Evolutionary conservation across 2,113 vertebrate species (phyloP), one percentile per base, ranked within the genome.

Genomic region (Bos indicus): DNA sequence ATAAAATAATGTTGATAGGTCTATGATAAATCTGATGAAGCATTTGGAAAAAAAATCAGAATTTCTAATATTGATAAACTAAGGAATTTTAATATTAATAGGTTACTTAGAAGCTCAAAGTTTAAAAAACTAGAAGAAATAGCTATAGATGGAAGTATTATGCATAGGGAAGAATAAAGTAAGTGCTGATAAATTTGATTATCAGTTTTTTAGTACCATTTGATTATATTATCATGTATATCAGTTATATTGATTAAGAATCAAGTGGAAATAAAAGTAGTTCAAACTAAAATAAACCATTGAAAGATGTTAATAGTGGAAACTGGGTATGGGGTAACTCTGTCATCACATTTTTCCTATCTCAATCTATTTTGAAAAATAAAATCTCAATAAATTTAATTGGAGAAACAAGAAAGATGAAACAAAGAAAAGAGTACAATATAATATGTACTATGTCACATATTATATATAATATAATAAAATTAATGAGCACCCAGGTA

Each of bases 231-330:
- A 71, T 83, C 4, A 83, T 51, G 21, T 74, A 17, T 60, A 62
- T 52, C 64, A 93, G 33, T 84, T 90, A 84, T 84, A 21, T 80
- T 95, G 56, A 62, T 91, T 90, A 90, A 96, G 90, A 97, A 77
- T 51, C 2, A 64, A 81, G 28, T 33, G 67, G 67, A 95, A 92
- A 94, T 90, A 88, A 88, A 67, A 96, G 36, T 17, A 88, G 23
- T 82, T 83, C 21, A 88, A 88, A 83, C 60, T 87, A 82, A 93
- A 97, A 84, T 8, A 95, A 84, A 48, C 15, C 30, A 81, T 81
- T 80, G 88, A 91, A 54, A 96, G 25, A n/a, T 88, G n/a, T 67
- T 96, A 71, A 60, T 62, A 36, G 64, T 48, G n/a, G 40, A 80
- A 94, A 67, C 40, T 90, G 52, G 16, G 16, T 43, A 21, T 87